Base-by-base conservation (phyloP, 2,113 vertebrate species). In the Corythoichthys haematopterus region DNA sequence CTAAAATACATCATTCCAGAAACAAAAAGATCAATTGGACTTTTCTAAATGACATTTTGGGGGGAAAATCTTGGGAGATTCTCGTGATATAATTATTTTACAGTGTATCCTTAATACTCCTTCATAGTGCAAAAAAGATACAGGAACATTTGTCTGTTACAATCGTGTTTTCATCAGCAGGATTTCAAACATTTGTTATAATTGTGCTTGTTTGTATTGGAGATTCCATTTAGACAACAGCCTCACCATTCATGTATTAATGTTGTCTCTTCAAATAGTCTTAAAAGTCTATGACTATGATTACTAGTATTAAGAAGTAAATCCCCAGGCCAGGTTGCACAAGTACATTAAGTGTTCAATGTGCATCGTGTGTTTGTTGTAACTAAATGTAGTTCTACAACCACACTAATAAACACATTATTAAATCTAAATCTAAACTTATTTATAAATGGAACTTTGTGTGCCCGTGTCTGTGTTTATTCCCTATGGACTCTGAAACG, bases 241-340 rank as follows among this genome's bases (percentile, higher is more conserved):
- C 74, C 66, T 73, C 70, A 64, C 75, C 62, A n/a, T 72, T 28
- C 57, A 55, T 84, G 70, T 78, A 20, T 55, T 33, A 20, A 11
- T 55, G 50, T 70, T 64, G 63, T 50, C 84, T 70, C 53, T 57
- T 72, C 59, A 37, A 80, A 50, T 33, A 81, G 79, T 86, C 76
- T 81, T 74, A 76, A 78, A 52, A 83, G 58, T 78, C 45, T 57
- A 40, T 80, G 66, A 78, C 70, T 74, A 75, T 43, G 9, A 62
- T 7, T 43, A 1, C 40, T 70, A 76, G 70, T 77, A 64, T 78
- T 69, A 71, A 51, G 3, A 80, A 88, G 87, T 78, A 85, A 88
- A 84, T 43, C 53, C 28, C 48, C 48, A 11, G 4, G 58, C 72
- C 67, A 75, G 71, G 72, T 76, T 83, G 72, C 82, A 84, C 76